Conservation (phyloP, 2,888 invertebrate genomes). For the Proisotoma minuta region DNA sequence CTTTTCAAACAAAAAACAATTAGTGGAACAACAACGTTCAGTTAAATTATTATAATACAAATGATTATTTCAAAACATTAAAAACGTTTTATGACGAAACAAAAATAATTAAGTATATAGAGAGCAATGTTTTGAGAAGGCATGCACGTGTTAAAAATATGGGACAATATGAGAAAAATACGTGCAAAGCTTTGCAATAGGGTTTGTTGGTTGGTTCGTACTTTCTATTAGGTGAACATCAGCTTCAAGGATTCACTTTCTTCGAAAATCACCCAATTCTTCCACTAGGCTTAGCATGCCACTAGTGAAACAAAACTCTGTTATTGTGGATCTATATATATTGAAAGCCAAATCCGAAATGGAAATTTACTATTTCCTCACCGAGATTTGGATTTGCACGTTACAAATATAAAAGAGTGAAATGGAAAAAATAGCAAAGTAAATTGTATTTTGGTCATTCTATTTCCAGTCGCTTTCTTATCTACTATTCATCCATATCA, state of each 20-base stretch:
- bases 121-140: no score
- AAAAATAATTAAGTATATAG: no score
- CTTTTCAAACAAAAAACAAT: neutral
- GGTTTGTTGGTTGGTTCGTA: neutral
- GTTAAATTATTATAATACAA: no score
- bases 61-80: no score
- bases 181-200: slow-evolving; percentile 12
- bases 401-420: neutral
- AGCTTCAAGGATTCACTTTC: neutral
- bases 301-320: no score
- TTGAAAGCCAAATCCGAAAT: neutral
- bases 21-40: neutral
- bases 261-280: no score
- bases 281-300: no score
- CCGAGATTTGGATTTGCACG: neutral
- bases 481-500: no score
- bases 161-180: slow-evolving; percentile 20
- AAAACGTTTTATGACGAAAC: no score
- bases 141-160: slow-evolving; percentile 20
- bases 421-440: neutral
- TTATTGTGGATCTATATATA: neutral
- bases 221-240: neutral
- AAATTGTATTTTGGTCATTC: neutral
- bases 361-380: neutral
- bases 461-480: neutral